These are phyloP conservation scores for Lanistes nyassanus DNA, from an alignment of 1,140 invertebrate genomes.

Conservation along the genomic window DNA sequence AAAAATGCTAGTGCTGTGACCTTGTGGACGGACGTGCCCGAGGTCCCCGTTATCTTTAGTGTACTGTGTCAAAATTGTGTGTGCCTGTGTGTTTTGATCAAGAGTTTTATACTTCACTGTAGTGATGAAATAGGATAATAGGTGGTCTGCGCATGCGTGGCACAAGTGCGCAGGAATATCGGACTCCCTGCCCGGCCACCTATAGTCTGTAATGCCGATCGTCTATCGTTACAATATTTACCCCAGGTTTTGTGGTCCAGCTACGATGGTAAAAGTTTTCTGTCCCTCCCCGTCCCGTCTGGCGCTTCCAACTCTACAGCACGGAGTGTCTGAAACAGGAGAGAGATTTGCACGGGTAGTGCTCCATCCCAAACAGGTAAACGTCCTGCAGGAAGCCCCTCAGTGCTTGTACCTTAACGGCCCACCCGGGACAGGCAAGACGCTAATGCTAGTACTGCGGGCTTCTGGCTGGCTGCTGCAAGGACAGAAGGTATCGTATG, in stretches of 20 bases:
- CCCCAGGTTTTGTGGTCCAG: constrained; percentile 1
- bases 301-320: too few species aligned
- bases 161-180: background rate
- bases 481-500: background rate
- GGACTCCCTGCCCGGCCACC: too few species aligned
- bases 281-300: background rate
- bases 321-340: background rate
- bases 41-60: too few species aligned
- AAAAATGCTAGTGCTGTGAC: too few species aligned
- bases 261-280: constrained; percentile 1
- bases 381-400: background rate
- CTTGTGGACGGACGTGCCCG: too few species aligned
- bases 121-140: too few species aligned
- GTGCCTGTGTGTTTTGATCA: too few species aligned
- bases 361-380: background rate
- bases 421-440: constrained; percentile 2
- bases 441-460: constrained; percentile 4
- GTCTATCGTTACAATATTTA: background rate
- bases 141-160: too few species aligned
- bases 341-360: background rate
- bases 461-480: background rate
- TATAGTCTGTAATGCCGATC: too few species aligned
- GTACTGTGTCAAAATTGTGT: too few species aligned
- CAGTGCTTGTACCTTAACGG: background rate
- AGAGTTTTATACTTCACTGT: too few species aligned